Evolutionary conservation across 1,140 invertebrate species (phyloP), one percentile per base, ranked within the genome.

Genomic region (Saccostrea cuccullata): DNA sequence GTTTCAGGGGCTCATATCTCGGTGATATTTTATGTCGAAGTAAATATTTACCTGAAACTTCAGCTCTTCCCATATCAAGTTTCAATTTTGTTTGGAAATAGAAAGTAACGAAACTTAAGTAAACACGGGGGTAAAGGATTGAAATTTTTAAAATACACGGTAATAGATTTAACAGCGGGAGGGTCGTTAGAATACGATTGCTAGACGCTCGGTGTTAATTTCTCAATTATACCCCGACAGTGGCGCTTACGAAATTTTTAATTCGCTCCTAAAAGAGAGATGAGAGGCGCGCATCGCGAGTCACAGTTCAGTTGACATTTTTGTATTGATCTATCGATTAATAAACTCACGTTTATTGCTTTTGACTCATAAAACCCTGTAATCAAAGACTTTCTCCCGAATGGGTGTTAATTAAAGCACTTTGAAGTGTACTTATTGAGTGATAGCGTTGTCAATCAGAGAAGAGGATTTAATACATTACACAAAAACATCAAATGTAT

Each of bases 241-340:
- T 26, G 30, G 70, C 11, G 13, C 70, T 77, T 77, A 77, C 70
- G 70, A 77, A 73, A 77, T 26, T 23, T 47, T 73, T 73, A 73
- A 73, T 73, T 73, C n/a, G 67, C 23, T 73, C 26, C 30, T 2
- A 64, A 77, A 30, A 12, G 13, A 26, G 15, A 77, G 70, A 77
- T 77, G 70, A 77, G 70, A 8, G 6, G 70, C 70, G 26, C 70
- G 13, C 26, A 30, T 30, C 26, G 26, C 70, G 26, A 26, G 70
- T 77, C 70, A 77, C 70, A 77, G 70, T 77, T 77, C 70, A 77
- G 36, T 77, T 77, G 30, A 77, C 70, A 77, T 77, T 26, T 30
- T 26, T 77, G 70, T 77, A 77, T 77, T 77, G 70, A 77, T 77
- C 70, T 77, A 77, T 77, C 70, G 70, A 77, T 77, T 77, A 77